Evolutionary conservation across 2,113 vertebrate genomes (phyloP).

Genomic region (Neolamprologus kungweensis): DNA sequence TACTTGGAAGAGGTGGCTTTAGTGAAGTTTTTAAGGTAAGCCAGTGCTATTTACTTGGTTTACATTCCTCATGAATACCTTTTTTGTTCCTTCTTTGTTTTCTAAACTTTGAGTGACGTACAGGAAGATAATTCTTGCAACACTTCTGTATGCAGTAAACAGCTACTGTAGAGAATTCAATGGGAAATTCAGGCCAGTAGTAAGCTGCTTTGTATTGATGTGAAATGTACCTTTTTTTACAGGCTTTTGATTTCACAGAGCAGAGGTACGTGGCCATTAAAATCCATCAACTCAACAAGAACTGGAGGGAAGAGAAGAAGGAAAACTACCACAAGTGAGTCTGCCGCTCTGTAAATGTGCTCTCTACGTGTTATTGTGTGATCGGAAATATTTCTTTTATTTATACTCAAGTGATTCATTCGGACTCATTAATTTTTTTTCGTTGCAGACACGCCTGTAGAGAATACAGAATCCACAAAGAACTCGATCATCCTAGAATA

Average conservation of each 20-base stretch:
- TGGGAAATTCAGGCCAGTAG: background rate
- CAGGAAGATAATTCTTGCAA: background rate
- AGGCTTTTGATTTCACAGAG: constrained; percentile 96
- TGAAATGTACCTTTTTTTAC: background rate
- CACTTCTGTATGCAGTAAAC: background rate
- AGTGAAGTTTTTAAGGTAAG: constrained; percentile 96
- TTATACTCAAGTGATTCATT: background rate
- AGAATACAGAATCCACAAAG: constrained; percentile 97
- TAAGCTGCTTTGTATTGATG: background rate
- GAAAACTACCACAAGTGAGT: constrained; percentile 93
- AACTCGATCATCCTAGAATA: constrained; percentile 93
- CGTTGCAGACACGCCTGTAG: constrained; percentile 85
- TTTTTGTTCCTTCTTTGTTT: background rate
- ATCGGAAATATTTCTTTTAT: background rate
- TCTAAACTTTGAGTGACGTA: background rate
- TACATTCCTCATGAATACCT: background rate
- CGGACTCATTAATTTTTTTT: background rate
- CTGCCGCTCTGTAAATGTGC: background rate
- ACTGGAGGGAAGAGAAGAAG: constrained; percentile 97
- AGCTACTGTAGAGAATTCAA: background rate
- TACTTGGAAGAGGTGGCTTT: constrained; percentile 93
- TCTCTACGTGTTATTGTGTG: background rate
- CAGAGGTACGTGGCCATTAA: constrained; percentile 96
- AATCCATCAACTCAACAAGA: constrained; percentile 98
- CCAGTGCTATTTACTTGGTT: background rate